A percentile compares a stretch with the other conserved stretches of the same genome.
Evolutionary conservation across 2,888 invertebrate genomes (phyloP).

Genomic region (Sceliomorpha sp.): DNA sequence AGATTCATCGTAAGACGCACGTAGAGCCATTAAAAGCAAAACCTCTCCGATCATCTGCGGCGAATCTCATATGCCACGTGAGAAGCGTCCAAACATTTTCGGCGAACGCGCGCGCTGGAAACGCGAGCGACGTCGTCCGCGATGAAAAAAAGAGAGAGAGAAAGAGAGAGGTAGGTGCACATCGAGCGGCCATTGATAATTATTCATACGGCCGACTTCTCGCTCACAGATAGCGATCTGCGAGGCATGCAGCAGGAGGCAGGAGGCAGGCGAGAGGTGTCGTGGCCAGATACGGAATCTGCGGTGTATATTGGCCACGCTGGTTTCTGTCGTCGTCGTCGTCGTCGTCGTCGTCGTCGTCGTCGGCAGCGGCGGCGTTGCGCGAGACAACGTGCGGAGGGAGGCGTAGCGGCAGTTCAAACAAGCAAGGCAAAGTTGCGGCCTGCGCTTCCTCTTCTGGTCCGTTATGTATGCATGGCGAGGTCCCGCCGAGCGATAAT

Average conservation of each 20-base stretch:
- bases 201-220: conserved; percentile 73
- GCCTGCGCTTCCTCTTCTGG: too few relatives aligned
- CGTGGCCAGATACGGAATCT: conserved; percentile 67
- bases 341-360: too few relatives aligned
- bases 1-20: too few relatives aligned
- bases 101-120: too few relatives aligned
- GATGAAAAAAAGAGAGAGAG: conserved; percentile 2
- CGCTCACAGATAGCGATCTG: conserved; percentile 71
- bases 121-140: too few relatives aligned
- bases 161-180: conserved; percentile 5
- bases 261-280: conserved; percentile 70
- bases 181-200: conserved; percentile 64
- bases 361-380: too few relatives aligned
- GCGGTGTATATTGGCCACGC: conserved; percentile 40
- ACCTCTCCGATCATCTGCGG: too few relatives aligned
- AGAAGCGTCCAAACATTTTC: too few relatives aligned
- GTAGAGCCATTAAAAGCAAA: too few relatives aligned
- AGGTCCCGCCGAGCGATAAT: conserved; percentile 72
- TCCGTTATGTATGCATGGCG: conserved; percentile 65
- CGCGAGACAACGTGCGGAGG: conserved; percentile 10
- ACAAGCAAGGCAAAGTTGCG: conserved; percentile 11
- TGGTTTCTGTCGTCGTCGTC: conserved; percentile 44
- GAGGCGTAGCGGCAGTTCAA: conserved; percentile 23
- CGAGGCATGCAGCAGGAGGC: conserved; percentile 65
- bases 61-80: too few relatives aligned